phyloP scores from a whole-genome alignment of 2,888 invertebrate genomes.

The Teleiodes luculella region DNA sequence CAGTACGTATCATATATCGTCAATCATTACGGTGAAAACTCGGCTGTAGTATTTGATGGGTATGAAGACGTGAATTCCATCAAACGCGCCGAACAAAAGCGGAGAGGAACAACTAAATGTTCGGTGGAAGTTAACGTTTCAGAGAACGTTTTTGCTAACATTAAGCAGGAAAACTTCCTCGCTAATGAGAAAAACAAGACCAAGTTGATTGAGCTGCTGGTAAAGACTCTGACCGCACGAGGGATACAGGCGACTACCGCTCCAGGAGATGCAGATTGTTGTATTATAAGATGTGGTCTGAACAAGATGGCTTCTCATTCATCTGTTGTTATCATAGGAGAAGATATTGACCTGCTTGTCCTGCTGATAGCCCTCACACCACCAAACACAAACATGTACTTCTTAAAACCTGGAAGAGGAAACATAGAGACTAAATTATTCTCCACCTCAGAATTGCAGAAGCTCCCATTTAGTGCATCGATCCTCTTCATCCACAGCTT shows the following conservation, averaged over 20 bases:
- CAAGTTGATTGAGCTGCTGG: neutral
- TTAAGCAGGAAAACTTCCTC: neutral
- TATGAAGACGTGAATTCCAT: neutral
- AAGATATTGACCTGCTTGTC: too few relatives aligned
- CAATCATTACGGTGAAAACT: neutral
- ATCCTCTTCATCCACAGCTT: too few relatives aligned
- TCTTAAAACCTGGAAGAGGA: too few relatives aligned
- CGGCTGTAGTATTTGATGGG: neutral
- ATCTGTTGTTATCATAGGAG: too few relatives aligned
- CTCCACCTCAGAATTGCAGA: too few relatives aligned
- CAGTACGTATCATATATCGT: neutral
- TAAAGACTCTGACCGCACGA: neutral
- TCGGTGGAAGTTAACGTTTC: neutral
- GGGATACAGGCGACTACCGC: constrained; percentile 3
- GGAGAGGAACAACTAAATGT: neutral
- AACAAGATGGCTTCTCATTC: too few relatives aligned
- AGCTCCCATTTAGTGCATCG: too few relatives aligned
- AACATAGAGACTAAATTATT: too few relatives aligned
- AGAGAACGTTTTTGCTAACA: neutral
- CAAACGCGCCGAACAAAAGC: neutral
- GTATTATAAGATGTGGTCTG: too few relatives aligned
- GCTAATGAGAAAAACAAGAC: neutral
- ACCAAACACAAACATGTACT: too few relatives aligned
- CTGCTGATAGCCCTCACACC: too few relatives aligned
- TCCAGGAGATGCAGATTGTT: too few relatives aligned